Evolutionary conservation across 2,797 vertebrate species (phyloP).

Genomic region (Pempheris klunzingeri): DNA sequence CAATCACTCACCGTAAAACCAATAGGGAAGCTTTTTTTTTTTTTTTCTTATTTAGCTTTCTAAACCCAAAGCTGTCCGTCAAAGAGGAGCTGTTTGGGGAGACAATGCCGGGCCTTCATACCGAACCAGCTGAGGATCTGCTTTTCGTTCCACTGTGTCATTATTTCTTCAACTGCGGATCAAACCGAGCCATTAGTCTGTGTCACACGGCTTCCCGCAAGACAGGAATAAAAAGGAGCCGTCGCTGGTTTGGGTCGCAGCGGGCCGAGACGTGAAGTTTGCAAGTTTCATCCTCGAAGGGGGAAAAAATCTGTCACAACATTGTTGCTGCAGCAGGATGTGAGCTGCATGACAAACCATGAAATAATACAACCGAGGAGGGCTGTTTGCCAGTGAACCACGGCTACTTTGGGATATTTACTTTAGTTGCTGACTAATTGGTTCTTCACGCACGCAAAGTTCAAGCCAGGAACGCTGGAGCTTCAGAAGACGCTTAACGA

Average conservation of each 20-base stretch:
- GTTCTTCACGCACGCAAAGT: background rate
- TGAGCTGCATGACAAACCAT: conserved; percentile 11
- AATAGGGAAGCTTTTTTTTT: conserved; percentile 12
- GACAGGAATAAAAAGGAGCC: conserved; percentile 2
- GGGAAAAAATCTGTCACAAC: conserved; percentile 12
- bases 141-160: conserved; percentile 11
- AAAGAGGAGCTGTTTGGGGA: background rate
- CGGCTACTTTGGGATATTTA: background rate
- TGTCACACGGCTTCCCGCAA: conserved; percentile 26
- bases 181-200: conserved; percentile 7
- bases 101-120: conserved; percentile 13
- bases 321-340: background rate
- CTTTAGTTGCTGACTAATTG: background rate
- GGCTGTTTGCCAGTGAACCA: background rate
- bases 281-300: conserved; percentile 17
- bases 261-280: conserved; percentile 4
- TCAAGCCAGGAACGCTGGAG: background rate
- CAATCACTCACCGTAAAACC: conserved; percentile 63
- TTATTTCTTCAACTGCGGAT: conserved; percentile 17
- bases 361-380: conserved; percentile 10
- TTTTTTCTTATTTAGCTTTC: conserved; percentile 15
- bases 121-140: background rate
- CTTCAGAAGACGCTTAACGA: background rate
- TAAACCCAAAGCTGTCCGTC: conserved; percentile 11
- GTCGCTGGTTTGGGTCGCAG: conserved; percentile 6